Base-by-base conservation (phyloP, 2,888 invertebrate genomes). In the Meliscaeva auricollis region DNA sequence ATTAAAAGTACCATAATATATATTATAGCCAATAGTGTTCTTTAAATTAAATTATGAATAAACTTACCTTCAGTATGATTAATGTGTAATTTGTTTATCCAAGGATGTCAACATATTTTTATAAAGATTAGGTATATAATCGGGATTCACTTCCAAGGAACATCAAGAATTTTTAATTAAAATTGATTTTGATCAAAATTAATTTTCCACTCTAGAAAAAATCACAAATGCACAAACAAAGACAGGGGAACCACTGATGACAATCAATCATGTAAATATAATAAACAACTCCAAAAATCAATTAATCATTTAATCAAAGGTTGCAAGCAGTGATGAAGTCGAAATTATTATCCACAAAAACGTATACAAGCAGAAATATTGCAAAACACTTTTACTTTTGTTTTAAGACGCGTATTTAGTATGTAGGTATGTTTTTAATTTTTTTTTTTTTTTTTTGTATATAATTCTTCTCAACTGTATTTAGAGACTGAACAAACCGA, bases 381-480 rank as follows among this genome's bases (percentile, higher is more conserved):
- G n/a, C n/a, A 38, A 41, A 46, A 41, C 3, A 41, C 30, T 30
- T 46, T 38, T 64, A n/a, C 26, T 62, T 44, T 62, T 6, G 26
- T 44, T 62, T 62, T 46, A 11, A 20, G 32, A 17, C 64, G 64
- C 64, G 64, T 46, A n/a, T 50, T 48, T 48, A 9, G n/a, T n/a
- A n/a, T n/a, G n/a, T n/a, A n/a, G n/a, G n/a, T 52, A 6, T 13
- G 13, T 64, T 66, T 48, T 41, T 35, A 7, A 26, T 62, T 41
- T 0, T 44, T 9, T 52, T n/a, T 52, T 48, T 22, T 22, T 60
- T 60, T 17, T 9, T 8, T n/a, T 35, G 3, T 15, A 15, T 22
- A 3, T 3, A 35, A 62, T 15, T 32, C 44, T 41, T 17, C 0
- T 1, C 44, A 17, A 69, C 20, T 35, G 50, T 54, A 44, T 70